Conservation (phyloP, 1,140 invertebrate species). For the Helicoverpa armigera region DNA sequence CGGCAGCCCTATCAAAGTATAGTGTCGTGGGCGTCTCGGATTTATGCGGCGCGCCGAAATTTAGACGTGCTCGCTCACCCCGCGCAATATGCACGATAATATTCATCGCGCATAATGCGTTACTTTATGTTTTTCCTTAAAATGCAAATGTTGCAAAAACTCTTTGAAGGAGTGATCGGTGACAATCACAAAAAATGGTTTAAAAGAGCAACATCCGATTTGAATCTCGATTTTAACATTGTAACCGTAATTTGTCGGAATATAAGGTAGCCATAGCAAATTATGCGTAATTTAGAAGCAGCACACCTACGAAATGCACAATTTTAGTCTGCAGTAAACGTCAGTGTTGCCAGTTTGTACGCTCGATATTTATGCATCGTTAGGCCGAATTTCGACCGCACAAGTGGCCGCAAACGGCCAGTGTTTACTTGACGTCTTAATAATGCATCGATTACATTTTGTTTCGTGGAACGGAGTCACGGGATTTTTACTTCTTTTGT, state of each 20-base stretch:
- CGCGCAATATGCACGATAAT: slow-evolving; percentile 48
- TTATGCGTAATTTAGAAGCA: too few species aligned
- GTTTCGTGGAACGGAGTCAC: slow-evolving; percentile 13
- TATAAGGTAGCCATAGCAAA: too few species aligned
- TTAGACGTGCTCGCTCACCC: slow-evolving; percentile 53
- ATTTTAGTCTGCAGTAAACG: slow-evolving; percentile 23
- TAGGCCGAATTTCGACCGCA: slow-evolving; percentile 34
- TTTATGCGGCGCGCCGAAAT: slow-evolving; percentile 68
- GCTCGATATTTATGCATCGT: slow-evolving; percentile 25
- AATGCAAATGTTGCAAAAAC: slow-evolving; percentile 24
- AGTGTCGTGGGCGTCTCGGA: slow-evolving; percentile 52
- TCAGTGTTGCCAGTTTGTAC: background rate
- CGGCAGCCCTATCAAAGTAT: slow-evolving; percentile 28
- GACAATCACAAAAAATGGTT: slow-evolving; percentile 24
- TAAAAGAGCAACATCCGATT: background rate
- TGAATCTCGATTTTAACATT: background rate
- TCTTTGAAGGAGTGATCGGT: slow-evolving; percentile 1
- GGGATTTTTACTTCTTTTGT: slow-evolving; percentile 2
- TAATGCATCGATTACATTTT: slow-evolving; percentile 34
- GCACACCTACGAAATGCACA: slow-evolving; percentile 2
- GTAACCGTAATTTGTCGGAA: background rate
- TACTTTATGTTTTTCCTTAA: slow-evolving; percentile 52
- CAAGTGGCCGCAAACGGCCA: slow-evolving; percentile 15
- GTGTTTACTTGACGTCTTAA: slow-evolving; percentile 20
- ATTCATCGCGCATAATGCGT: slow-evolving; percentile 60